Conservation (phyloP, 2,888 invertebrate genomes). For the Gari tellinella region DNA sequence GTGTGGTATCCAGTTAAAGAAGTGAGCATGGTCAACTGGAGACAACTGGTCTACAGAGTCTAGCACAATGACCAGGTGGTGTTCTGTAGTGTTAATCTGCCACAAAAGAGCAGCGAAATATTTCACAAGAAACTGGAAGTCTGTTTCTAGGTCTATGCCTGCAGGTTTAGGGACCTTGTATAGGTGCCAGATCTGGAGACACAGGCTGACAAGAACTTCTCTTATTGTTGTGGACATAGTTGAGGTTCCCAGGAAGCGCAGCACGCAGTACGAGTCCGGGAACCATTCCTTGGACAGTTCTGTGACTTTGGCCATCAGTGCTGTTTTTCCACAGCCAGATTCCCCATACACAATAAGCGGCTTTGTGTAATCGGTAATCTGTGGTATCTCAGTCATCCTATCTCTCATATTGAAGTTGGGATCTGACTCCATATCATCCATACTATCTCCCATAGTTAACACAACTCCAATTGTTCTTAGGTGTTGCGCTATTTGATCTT, state of each 20-base stretch:
- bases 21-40: conserved; percentile 68
- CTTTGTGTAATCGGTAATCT: conserved; percentile 44
- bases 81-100: conserved; percentile 60
- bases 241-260: conserved; percentile 77
- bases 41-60: conserved; percentile 77
- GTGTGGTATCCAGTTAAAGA: conserved; percentile 74
- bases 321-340: conserved; percentile 79
- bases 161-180: conserved; percentile 60
- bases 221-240: conserved; percentile 64
- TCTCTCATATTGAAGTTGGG: conserved; percentile 51
- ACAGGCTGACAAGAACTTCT: conserved; percentile 63
- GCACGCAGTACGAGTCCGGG: conserved; percentile 61
- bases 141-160: conserved; percentile 65
- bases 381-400: conserved; percentile 35
- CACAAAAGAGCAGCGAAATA: conserved; percentile 73
- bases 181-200: conserved; percentile 69
- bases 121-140: conserved; percentile 68
- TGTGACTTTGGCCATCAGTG: conserved; percentile 73
- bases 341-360: conserved; percentile 73
- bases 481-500: conserved; percentile 9
- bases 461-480: conserved; percentile 8
- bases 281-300: conserved; percentile 65
- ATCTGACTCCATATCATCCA: conserved; percentile 58
- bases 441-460: conserved; percentile 30
- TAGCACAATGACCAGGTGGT: conserved; percentile 73